phyloP scores from a whole-genome alignment of 64 coral and sea anemone species.

The Montipora sp. region DNA sequence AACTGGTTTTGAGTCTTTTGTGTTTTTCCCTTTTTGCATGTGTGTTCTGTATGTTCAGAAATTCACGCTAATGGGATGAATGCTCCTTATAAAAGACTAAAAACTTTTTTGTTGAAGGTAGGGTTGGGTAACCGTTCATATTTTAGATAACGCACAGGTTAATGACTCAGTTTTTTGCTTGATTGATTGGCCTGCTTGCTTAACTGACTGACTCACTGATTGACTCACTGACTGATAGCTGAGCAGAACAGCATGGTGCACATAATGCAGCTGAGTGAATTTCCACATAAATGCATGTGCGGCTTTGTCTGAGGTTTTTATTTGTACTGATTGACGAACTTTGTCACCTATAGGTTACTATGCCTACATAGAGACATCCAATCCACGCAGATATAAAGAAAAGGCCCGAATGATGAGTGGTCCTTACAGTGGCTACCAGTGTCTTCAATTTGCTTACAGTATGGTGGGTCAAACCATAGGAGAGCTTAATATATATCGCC shows the following conservation, averaged over 20 bases:
- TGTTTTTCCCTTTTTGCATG: neutral
- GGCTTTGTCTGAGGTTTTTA: neutral
- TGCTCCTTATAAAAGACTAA: too few species aligned
- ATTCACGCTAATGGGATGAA: too few species aligned
- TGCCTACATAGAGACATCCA: constrained; percentile 68
- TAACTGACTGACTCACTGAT: too few species aligned
- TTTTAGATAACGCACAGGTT: too few species aligned
- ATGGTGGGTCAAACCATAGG: constrained; percentile 5
- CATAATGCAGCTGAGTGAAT: too few species aligned
- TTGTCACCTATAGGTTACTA: constrained; percentile 55
- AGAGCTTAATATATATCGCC: neutral
- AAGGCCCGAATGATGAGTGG: constrained; percentile 51
- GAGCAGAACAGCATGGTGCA: too few species aligned
- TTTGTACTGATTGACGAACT: neutral
- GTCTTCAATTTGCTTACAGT: constrained; percentile 54
- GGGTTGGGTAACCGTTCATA: too few species aligned
- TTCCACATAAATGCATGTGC: neutral
- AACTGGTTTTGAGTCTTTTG: neutral
- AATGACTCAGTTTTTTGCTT: too few species aligned
- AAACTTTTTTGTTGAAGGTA: too few species aligned
- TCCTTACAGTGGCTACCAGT: constrained; percentile 51
- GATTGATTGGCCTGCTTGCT: too few species aligned
- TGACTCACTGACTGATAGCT: too few species aligned
- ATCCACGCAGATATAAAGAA: constrained; percentile 50
- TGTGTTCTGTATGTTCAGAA: too few species aligned